Conservation (phyloP, 2,888 invertebrate genomes). For the Amphipoea lucens region DNA sequence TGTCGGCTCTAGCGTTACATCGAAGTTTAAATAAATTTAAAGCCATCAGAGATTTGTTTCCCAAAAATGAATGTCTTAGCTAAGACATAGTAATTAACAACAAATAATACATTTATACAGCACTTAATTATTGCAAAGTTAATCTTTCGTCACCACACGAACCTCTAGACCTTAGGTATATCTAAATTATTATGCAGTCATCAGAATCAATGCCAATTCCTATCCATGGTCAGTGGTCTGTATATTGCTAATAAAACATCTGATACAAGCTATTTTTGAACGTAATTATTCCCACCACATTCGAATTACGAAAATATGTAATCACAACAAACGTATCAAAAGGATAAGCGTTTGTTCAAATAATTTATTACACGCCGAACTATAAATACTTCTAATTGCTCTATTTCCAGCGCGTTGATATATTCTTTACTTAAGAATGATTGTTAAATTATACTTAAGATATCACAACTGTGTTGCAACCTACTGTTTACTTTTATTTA, state of each 20-base stretch:
- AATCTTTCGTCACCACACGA: slow-evolving; percentile 17
- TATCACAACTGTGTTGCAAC: slow-evolving; percentile 55
- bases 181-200: slow-evolving; percentile 61
- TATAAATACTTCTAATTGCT: slow-evolving; percentile 24
- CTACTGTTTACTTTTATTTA: slow-evolving; percentile 22
- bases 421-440: slow-evolving; percentile 13
- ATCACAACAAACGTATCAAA: slow-evolving; percentile 41
- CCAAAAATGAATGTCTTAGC: slow-evolving; percentile 31
- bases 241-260: slow-evolving; percentile 42
- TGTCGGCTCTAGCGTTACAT: slow-evolving; percentile 31
- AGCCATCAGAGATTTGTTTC: slow-evolving; percentile 41
- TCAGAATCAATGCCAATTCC: slow-evolving; percentile 48
- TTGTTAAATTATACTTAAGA: slow-evolving; percentile 37
- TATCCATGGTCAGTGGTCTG: slow-evolving; percentile 20
- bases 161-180: slow-evolving; percentile 34
- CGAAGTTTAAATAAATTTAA: slow-evolving; percentile 34
- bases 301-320: slow-evolving; percentile 21
- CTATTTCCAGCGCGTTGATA: slow-evolving; percentile 11
- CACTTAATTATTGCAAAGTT: slow-evolving; percentile 58
- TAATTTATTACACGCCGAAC: slow-evolving; percentile 19
- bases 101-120: slow-evolving; percentile 42
- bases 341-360: slow-evolving; percentile 37
- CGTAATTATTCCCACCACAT: slow-evolving; percentile 13
- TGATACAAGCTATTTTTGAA: slow-evolving; percentile 27
- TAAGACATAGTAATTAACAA: slow-evolving; percentile 38